Conservation (phyloP, 2,888 invertebrate genomes). For the Oxytorus armatus region DNA sequence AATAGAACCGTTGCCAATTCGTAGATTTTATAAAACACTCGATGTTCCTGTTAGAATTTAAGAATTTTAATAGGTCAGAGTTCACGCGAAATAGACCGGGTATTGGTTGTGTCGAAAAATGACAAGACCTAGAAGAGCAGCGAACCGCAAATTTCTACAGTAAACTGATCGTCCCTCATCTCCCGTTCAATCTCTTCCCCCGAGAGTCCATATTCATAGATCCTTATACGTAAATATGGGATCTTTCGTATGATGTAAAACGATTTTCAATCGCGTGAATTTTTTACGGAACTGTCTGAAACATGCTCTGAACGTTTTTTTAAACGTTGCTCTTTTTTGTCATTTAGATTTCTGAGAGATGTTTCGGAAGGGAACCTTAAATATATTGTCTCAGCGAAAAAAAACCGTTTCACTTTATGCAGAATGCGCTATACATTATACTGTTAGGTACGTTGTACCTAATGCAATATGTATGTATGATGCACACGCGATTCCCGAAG, state of each 20-base stretch:
- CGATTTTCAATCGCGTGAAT: too few relatives aligned
- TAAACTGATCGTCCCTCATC: background rate
- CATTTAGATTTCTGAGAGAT: too few relatives aligned
- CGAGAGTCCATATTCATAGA: background rate
- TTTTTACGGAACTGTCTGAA: too few relatives aligned
- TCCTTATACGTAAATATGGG: background rate
- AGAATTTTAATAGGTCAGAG: background rate
- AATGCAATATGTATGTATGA: too few relatives aligned
- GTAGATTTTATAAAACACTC: background rate
- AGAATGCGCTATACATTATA: too few relatives aligned
- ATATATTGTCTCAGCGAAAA: too few relatives aligned
- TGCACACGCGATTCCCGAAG: background rate
- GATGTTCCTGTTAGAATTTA: background rate
- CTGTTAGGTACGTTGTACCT: too few relatives aligned
- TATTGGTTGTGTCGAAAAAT: slow-evolving; percentile 14
- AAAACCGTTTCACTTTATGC: too few relatives aligned
- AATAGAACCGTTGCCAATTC: background rate
- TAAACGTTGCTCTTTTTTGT: too few relatives aligned
- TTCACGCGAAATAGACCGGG: background rate
- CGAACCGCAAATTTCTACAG: slow-evolving; percentile 12
- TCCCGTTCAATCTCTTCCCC: slow-evolving; percentile 8
- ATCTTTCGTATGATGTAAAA: too few relatives aligned
- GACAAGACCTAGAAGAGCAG: slow-evolving; percentile 24
- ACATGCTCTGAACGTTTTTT: too few relatives aligned
- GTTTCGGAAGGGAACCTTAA: too few relatives aligned